Percentiles rank a stretch among this genome's conserved stretches.
These are phyloP conservation scores for Gallinago jamesoni DNA, from an alignment of 2,113 vertebrate genomes.

Conservation along the genomic window DNA sequence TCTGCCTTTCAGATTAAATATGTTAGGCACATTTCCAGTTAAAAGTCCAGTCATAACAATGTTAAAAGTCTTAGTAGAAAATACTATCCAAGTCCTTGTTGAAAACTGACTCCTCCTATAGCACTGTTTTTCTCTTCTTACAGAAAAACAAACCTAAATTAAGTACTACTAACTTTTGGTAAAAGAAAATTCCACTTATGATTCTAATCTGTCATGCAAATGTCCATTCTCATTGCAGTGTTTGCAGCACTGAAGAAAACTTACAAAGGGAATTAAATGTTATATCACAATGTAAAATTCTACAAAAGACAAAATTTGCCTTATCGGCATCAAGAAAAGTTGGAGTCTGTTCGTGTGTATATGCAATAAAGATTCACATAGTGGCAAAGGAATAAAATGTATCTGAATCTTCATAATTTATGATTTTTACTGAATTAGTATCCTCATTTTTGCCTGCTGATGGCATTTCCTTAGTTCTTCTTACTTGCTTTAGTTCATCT, in stretches of 20 bases:
- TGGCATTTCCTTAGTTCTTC: neutral
- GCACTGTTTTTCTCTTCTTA: neutral
- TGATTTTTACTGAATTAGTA: neutral
- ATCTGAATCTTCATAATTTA: neutral
- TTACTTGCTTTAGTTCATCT: neutral
- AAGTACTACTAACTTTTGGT: neutral
- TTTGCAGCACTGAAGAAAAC: neutral
- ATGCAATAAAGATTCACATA: neutral
- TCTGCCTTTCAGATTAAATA: neutral
- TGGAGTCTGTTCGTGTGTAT: neutral
- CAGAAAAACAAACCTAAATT: neutral
- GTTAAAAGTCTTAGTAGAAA: neutral
- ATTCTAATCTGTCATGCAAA: neutral
- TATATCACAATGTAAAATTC: neutral
- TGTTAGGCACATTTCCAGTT: neutral
- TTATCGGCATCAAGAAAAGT: neutral
- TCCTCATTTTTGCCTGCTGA: neutral
- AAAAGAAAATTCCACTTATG: neutral
- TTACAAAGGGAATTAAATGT: neutral
- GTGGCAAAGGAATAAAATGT: neutral
- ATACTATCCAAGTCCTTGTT: neutral
- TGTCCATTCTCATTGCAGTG: neutral
- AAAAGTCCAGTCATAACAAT: neutral
- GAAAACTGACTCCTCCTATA: neutral
- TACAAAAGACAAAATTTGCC: neutral